Percentiles rank a stretch among this genome's conserved stretches.
These are phyloP conservation scores for Saccopteryx leptura DNA, from an alignment of 2,113 vertebrate species.

Conservation along the genomic window DNA sequence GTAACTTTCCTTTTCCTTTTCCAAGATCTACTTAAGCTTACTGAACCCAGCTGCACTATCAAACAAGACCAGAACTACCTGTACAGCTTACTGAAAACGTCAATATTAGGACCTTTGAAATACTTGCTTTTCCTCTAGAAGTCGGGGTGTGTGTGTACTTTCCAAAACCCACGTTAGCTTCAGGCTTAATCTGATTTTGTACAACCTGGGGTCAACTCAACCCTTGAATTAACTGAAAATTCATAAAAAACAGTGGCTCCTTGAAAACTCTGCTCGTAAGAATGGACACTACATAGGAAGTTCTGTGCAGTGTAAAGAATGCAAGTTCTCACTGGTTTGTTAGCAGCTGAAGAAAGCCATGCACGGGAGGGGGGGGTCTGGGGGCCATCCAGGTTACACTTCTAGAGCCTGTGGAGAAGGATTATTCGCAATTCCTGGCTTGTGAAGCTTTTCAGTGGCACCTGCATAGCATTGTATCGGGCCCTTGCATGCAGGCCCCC, in stretches of 20 bases:
- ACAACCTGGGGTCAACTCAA: background rate
- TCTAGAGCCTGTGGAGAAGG: background rate
- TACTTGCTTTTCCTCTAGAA: constrained; percentile 38
- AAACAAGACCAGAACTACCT: background rate
- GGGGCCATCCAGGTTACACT: background rate
- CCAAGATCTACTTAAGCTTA: background rate
- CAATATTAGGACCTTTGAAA: background rate
- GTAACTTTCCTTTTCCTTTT: constrained; percentile 8
- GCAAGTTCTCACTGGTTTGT: accelerated
- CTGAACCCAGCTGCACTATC: background rate
- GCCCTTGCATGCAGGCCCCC: background rate
- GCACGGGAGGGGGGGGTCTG: accelerated
- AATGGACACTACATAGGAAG: background rate
- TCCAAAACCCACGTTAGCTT: background rate
- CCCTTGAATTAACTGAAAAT: background rate
- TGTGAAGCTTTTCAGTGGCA: background rate
- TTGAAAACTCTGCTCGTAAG: constrained; percentile 2
- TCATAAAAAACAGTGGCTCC: background rate
- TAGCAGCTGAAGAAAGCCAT: background rate
- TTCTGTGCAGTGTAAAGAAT: background rate
- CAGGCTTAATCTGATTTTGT: background rate
- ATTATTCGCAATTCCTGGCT: accelerated
- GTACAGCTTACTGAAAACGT: background rate
- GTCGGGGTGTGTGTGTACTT: background rate
- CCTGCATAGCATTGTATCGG: background rate